Evolutionary conservation across 1,140 invertebrate genomes (phyloP), one percentile per base, ranked within the genome.

Genomic region (Aphelinus certus): DNA sequence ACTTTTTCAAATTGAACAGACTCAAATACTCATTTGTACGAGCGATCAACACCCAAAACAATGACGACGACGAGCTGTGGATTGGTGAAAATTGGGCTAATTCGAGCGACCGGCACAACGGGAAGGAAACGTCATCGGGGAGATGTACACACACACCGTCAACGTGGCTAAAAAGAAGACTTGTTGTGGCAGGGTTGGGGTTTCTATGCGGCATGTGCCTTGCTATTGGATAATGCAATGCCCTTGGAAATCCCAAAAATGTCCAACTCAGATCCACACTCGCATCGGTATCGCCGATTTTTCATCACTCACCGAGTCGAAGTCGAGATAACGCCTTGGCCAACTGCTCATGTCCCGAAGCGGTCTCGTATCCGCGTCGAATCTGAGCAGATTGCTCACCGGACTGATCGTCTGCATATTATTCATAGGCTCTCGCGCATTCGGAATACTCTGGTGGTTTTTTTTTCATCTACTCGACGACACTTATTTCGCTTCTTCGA

Each of bases 121-220:
- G 26, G 26, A 26, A 26, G 26, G 26, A 26, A 26, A 26, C 0
- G 26, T 26, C 26, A 26, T 26, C 26, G 26, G 26, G 26, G 26
- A 26, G 26, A 26, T 26, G 26, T 26, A 26, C 26, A 26, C 26
- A 26, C 26, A 26, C 26, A 26, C 26, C 26, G 26, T 26, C 26
- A 26, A 26, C 26, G 26, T 26, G 26, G 26, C 26, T 26, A 26
- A 26, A 26, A 68, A 55, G 65, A 58, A 60, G 60, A 67, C 79
- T 85, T 71, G 86, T 87, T 88, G 86, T 74, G 82, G 84, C 87
- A 87, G 78, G 78, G 80, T 85, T 88, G 87, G 87, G 87, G 87
- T 88, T 88, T 88, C 86, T 87, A 87, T 88, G 85, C 85, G 87
- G 87, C 87, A 88, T 88, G 85, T 87, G 87, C 87, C 84, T 86